Evolutionary conservation across 23 tunicate species (phyloP).

Genomic region (Ascidia mentula): DNA sequence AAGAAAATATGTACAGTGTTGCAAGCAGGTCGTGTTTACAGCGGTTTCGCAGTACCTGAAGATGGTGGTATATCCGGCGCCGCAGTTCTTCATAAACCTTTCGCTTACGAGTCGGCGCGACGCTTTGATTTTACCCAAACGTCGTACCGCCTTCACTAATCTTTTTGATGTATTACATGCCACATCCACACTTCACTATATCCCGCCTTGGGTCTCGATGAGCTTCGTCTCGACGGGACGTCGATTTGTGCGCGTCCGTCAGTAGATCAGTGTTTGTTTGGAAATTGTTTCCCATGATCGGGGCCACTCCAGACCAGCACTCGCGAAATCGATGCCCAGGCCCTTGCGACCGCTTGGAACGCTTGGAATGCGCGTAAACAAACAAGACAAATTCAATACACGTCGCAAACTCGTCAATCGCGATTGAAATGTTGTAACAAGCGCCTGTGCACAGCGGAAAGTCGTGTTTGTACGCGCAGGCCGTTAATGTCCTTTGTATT

Average conservation of each 20-base stretch:
- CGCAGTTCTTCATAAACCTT: no score
- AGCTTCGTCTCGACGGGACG: not conserved
- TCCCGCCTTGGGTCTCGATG: not conserved
- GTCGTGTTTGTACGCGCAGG: no score
- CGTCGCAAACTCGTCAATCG: not conserved
- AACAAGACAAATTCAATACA: not conserved
- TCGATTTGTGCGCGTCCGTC: not conserved
- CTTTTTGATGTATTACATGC: not conserved
- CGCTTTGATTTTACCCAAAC: not conserved
- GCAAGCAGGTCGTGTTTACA: no score
- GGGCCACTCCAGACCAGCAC: not conserved
- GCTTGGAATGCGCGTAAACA: not conserved
- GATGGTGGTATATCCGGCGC: no score
- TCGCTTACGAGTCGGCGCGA: not conserved
- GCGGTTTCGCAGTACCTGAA: no score
- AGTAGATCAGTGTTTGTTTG: not conserved
- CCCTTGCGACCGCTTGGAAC: not conserved
- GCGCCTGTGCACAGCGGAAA: no score
- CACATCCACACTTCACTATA: not conserved
- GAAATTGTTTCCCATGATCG: not conserved
- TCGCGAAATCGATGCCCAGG: not conserved
- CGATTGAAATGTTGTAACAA: not conserved
- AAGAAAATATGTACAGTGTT: no score
- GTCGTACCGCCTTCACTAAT: not conserved
- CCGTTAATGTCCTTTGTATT: no score